Evolutionary conservation across 2,888 invertebrate genomes (phyloP).

Genomic region (Callyntrura sp.): DNA sequence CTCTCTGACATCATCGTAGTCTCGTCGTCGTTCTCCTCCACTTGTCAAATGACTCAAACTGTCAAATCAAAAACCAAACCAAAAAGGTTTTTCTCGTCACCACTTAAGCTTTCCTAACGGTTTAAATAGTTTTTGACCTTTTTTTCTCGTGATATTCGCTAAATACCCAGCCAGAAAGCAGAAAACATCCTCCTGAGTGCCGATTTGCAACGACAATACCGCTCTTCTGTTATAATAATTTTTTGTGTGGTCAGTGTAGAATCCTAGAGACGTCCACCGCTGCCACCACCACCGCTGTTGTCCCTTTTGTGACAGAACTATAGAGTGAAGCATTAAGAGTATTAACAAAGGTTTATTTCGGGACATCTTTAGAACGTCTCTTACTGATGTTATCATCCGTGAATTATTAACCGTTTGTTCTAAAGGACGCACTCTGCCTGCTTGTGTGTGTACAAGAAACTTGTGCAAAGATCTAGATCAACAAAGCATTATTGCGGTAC

Average conservation of each 20-base stretch:
- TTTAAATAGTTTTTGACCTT: constrained; percentile 3
- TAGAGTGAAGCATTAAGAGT: too few species aligned
- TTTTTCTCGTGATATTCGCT: not conserved
- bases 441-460: too few species aligned
- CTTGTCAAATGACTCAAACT: not conserved
- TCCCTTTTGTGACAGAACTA: too few species aligned
- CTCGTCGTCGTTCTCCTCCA: not conserved
- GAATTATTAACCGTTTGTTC: too few species aligned
- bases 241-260: constrained; percentile 10
- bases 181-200: too few species aligned
- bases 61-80: constrained; percentile 3
- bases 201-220: too few species aligned
- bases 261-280: too few species aligned
- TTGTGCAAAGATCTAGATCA: constrained; percentile 25
- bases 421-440: too few species aligned
- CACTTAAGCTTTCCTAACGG: constrained; percentile 14
- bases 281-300: too few species aligned
- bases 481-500: constrained; percentile 37
- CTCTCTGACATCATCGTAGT: not conserved
- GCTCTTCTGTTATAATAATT: not conserved
- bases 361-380: not conserved
- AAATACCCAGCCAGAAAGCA: not conserved
- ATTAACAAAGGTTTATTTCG: not conserved
- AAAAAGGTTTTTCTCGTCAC: too few species aligned
- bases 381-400: too few species aligned